Percentiles rank a stretch among this genome's conserved stretches.
phyloP scores from a whole-genome alignment of 2,888 invertebrate species.

The Syrista parreyssii region DNA sequence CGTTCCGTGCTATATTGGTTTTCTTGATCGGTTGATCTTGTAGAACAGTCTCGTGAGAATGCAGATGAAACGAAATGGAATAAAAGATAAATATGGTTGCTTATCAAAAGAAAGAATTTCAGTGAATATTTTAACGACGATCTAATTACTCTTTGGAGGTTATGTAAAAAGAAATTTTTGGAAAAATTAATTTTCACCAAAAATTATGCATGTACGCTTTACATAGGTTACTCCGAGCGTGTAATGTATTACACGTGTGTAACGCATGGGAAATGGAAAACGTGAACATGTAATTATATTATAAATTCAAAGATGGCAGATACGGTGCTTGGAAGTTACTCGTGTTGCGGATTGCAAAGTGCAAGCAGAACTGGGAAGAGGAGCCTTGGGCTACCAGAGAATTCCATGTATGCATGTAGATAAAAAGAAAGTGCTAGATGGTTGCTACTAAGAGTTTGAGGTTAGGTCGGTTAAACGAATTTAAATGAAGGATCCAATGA shows the following conservation, averaged over 20 bases:
- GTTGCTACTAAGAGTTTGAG: neutral
- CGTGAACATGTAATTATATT: conserved; percentile 31
- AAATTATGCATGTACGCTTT: neutral
- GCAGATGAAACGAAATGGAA: neutral
- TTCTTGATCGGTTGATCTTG: neutral
- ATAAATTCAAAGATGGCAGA: conserved; percentile 42
- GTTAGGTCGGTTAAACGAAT: neutral
- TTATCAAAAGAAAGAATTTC: neutral
- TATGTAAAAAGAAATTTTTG: neutral
- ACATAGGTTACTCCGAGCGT: neutral
- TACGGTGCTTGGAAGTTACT: conserved; percentile 25
- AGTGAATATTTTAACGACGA: neutral
- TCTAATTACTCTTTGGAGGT: neutral
- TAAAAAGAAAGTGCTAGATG: neutral
- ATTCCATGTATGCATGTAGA: neutral
- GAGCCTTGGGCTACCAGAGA: neutral
- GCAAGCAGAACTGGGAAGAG: neutral
- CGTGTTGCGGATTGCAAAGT: neutral
- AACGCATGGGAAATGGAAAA: neutral
- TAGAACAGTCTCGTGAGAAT: neutral
- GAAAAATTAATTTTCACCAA: no score
- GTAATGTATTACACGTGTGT: neutral
- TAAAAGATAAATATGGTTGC: neutral
- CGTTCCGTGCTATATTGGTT: neutral
- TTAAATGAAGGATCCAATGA: neutral